Base-by-base conservation (phyloP, 2,888 invertebrate species). In the Monopis laevigella region DNA sequence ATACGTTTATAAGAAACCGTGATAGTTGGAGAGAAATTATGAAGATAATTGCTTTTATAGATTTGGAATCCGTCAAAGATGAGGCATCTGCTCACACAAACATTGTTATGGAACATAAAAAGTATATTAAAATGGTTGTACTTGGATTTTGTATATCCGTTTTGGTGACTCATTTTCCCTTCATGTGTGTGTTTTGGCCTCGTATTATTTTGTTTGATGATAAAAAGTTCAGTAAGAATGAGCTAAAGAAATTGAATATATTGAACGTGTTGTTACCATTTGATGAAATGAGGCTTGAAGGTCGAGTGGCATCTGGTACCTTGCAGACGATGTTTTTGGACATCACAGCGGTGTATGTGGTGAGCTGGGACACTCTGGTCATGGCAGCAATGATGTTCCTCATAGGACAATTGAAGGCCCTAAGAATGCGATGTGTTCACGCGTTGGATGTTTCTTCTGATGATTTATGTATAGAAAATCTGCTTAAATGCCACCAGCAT, bases 331-430 rank as follows among this genome's bases (percentile, higher is more conserved):
- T 67, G 1, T 43, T 66, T 4, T 71, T 68, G 7, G 41, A 62
- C 14, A 47, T 59, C 17, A 56, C 66, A n/a, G 65, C 62, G 34
- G 49, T 54, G 0, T 69, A 65, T 39, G 54, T 72, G 2, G 51
- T 70, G 4, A 52, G 54, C 10, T 73, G 71, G 72, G 72, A 73
- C 40, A 63, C 63, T 26, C 49, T 63, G 3, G 62, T 64, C 1
- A 55, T 64, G 0, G 52, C 66, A 0, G 55, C 65, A 2, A 67
- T 73, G 70, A 67, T 72, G 41, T 70, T 67, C 46, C 65, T 70
- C 34, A 56, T 61, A 19, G 71, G 69, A 12, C 73, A 73, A 45
- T 49, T 73, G 18, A 61, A 52, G 42, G 55, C 69, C 7, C 51
- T 61, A 24, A 52, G 59, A 8, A 21, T 60, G 2, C 51, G 59